Evolutionary conservation across 1,140 invertebrate species (phyloP), one percentile per base, ranked within the genome.

Genomic region (Drosophila teissieri): DNA sequence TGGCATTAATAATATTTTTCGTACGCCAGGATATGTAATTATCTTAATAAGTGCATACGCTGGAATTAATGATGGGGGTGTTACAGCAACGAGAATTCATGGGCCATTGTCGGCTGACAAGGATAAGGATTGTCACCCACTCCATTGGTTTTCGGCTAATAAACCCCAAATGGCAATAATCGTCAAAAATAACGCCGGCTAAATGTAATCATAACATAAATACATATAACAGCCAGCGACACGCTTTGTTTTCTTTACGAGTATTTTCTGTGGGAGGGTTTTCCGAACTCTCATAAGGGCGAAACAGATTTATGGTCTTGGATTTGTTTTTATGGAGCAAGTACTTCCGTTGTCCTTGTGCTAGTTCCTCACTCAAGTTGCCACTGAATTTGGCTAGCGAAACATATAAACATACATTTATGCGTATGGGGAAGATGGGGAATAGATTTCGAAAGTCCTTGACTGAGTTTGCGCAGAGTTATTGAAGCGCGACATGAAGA

Each of bases 181-280:
- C 75, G 80, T 78, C 73, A 82, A 82, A 82, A 73, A 73, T 82
- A 81, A 81, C 63, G 78, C 79, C 78, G 63, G 63, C 73, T 61
- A 82, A 82, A 78, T 76, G 61, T 62, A 73, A 77, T 61, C 57
- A 73, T 73, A 77, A 81, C 62, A 69, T 55, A 54, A 51, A 72
- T 40, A 61, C 17, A 49, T 62, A 73, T 49, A 54, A 48, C 14
- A 45, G 31, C 68, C 51, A 49, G 52, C 48, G 37, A 70, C 64
- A 55, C 61, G 54, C 53, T 61, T 67, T 19, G 22, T 54, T 58
- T 48, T 75, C 31, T 10, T 40, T 44, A 42, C 6, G 31, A 37
- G 31, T 27, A 57, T 45, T 58, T 39, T 53, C 58, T 45, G 27
- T 69, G 52, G 34, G 4, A 14, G 55, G 31, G 53, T 49, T 78